Conservation (phyloP, 1,140 invertebrate species). For the Acarapis woodi region DNA sequence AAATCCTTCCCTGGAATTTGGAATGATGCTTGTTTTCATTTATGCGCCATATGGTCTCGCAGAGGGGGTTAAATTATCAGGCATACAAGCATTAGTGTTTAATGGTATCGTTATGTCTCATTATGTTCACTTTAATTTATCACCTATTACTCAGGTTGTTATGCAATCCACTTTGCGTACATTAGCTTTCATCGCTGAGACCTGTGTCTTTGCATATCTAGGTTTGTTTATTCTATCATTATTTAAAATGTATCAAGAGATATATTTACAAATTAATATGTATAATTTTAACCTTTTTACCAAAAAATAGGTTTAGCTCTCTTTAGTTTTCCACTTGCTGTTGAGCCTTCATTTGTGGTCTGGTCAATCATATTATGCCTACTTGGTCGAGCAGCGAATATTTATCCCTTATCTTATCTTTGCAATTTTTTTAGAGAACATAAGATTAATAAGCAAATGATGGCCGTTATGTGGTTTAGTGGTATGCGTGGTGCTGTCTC, state of each 20-base stretch:
- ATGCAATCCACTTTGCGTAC: constrained; percentile 97
- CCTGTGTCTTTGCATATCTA: constrained; percentile 95
- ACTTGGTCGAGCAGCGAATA: constrained; percentile 75
- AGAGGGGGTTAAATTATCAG: constrained; percentile 81
- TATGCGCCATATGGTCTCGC: constrained; percentile 93
- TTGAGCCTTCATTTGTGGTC: constrained; percentile 45
- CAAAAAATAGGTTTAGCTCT: too few relatives aligned
- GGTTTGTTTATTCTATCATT: too few relatives aligned
- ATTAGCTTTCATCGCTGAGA: constrained; percentile 87
- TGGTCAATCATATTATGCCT: constrained; percentile 76
- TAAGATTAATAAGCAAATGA: constrained; percentile 90
- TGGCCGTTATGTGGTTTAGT: constrained; percentile 99
- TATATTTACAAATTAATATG: too few relatives aligned
- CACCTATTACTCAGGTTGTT: constrained; percentile 91
- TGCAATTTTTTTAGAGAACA: constrained; percentile 89
- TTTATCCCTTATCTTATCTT: constrained; percentile 72
- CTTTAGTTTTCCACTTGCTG: constrained; percentile 59
- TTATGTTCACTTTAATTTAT: constrained; percentile 94
- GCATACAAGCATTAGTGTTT: constrained; percentile 97
- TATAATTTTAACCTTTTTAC: too few relatives aligned
- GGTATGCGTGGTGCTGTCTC: constrained; percentile 85
- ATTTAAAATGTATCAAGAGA: too few relatives aligned
- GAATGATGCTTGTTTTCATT: constrained; percentile 89
- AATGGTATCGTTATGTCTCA: constrained; percentile 99
- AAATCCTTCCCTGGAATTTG: constrained; percentile 92